Evolutionary conservation across 92 coral and sea anemone species (phyloP).

Genomic region (Porites lobata): DNA sequence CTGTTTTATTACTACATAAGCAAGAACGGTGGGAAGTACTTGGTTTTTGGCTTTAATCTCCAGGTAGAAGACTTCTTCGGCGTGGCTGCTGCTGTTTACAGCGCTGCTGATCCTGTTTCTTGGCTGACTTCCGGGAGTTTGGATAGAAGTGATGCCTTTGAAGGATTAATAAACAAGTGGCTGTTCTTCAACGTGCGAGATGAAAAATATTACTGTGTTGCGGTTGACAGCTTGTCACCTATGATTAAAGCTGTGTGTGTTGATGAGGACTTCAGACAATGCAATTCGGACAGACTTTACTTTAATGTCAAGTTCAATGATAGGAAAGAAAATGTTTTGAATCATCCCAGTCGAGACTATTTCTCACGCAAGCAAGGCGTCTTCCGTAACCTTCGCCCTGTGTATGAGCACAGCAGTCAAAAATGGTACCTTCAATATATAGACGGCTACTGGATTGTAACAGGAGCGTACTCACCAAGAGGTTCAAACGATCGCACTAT

Average conservation of each 20-base stretch:
- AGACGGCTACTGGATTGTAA: conserved; percentile 66
- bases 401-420: conserved; percentile 64
- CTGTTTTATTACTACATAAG: conserved; percentile 21
- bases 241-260: neutral
- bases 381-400: conserved; percentile 70
- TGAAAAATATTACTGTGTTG: neutral
- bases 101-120: conserved; percentile 20
- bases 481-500: neutral
- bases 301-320: no score
- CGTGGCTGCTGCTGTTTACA: conserved; percentile 40
- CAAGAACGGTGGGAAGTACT: no score
- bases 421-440: conserved; percentile 65
- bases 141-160: conserved; percentile 58
- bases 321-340: no score
- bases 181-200: neutral
- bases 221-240: neutral
- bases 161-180: conserved; percentile 35
- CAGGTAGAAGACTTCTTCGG: neutral
- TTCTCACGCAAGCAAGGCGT: conserved; percentile 41
- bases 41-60: neutral
- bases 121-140: conserved; percentile 67
- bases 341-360: conserved; percentile 37
- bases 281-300: neutral
- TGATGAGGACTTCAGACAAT: neutral
- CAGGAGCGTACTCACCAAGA: conserved; percentile 9